Evolutionary conservation across 2,797 vertebrate genomes (phyloP), one percentile per base, ranked within the genome.

Genomic region (Philypnodon macrostomus): DNA sequence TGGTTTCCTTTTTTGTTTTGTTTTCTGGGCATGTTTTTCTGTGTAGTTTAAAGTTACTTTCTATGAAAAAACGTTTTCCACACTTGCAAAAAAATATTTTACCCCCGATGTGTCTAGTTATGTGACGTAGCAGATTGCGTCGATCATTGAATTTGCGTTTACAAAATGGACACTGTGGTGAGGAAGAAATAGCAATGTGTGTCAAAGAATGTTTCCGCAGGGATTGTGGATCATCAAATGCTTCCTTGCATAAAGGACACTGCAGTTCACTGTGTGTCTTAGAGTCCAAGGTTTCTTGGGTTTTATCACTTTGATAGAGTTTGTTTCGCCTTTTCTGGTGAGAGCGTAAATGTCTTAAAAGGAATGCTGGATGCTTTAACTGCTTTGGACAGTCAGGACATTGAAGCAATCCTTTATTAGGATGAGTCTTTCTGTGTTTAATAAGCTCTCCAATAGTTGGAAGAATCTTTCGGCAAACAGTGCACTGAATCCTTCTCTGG

Each of bases 381-480:
- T 87, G 69, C 47, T 62, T 14, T n/a, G 52, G 36, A 53, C 91
- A 91, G 19, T 91, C 87, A 23, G 90, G 89, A 55, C 90, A 91
- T 51, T 88, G 69, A 47, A 91, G 85, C 55, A 40, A 64, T 30
- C 88, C 88, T 33, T 47, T 89, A 67, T 84, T 81, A 12, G 49
- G 57, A 67, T 91, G 89, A 17, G 77, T 50, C 15, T 56, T 74
- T 66, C 87, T 81, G 53, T 92, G 91, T 31, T 90, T 75, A 34
- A 91, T 71, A 49, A 91, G 72, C 47, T 90, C 87, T 46, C 75
- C 76, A 65, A 91, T 62, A 40, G 67, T 85, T 40, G 82, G 78
- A 45, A 91, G 48, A 63, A 89, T 77, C 64, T 85, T 87, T 60
- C 50, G 81, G 66, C 91, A 92, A 48, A 88, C 83, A 14, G 86